Base-by-base conservation (phyloP, 2,113 vertebrate species). In the Corvus moneduloides region DNA sequence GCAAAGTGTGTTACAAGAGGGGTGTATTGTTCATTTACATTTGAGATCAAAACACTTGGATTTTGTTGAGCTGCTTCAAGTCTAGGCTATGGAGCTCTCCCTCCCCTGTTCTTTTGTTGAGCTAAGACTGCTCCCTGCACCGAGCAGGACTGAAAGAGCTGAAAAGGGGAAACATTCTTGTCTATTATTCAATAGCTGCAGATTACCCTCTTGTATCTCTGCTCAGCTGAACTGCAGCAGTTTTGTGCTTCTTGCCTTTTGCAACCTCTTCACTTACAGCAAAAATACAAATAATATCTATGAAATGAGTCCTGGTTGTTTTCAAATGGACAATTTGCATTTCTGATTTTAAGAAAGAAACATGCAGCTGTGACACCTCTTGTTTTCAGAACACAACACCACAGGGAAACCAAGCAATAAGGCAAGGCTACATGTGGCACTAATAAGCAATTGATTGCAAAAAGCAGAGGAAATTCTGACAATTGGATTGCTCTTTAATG, bases 391-490 rank as follows among this genome's bases (percentile, higher is more conserved):
- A 93, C 84, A 95, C 94, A 96, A 15, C 85, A 75, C 92, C 63
- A 49, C 83, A 76, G 90, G 91, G 94, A 91, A 92, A 76, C 37
- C 67, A 46, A 93, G 81, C 52, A 94, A 80, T 77, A 94, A 92
- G 54, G 52, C 74, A 58, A 48, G 58, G 41, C 71, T 87, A 54
- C 35, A 22, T 74, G 80, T 91, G 96, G 52, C 84, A 93, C 94
- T 96, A 96, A 91, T 92, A 96, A 96, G 75, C 78, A 96, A 94
- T 92, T 96, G 93, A 92, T 93, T 89, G 80, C 78, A 79, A 85
- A 91, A 95, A 90, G 21, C 67, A 84, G 80, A 84, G 48, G 54
- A 96, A 80, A 94, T 89, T 93, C 68, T 93, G 75, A 81, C 86
- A 94, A 84, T 85, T 4, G 12, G 56, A 90, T 89, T 74, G 79